A percentile compares a stretch with the other conserved stretches of the same genome.
Conservation (phyloP, 2,888 invertebrate species). For the Pollenia angustigena region DNA sequence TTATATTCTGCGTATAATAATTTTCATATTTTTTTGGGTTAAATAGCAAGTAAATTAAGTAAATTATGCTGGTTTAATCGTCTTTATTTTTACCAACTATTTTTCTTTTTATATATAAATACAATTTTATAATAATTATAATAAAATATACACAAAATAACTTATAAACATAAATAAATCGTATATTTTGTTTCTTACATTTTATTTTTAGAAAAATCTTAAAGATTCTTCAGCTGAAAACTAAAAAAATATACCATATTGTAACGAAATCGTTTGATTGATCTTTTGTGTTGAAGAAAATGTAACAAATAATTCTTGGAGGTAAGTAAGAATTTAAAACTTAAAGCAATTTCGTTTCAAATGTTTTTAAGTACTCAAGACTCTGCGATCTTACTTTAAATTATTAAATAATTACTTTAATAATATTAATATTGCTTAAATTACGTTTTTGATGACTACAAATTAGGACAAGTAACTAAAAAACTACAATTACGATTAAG, state of each 20-base stretch:
- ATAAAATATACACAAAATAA: conserved; percentile 42
- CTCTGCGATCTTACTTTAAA: conserved; percentile 3
- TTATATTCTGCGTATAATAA: conserved; percentile 33
- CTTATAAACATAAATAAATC: conserved; percentile 17
- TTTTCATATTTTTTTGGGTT: conserved; percentile 52
- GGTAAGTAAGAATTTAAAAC: conserved; percentile 20
- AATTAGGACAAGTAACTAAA: conserved; percentile 39
- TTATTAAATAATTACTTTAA: conserved; percentile 36
- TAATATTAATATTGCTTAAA: conserved; percentile 54
- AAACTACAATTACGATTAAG: conserved; percentile 10
- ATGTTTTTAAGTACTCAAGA: conserved; percentile 38
- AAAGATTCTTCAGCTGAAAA: conserved; percentile 44
- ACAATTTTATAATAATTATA: conserved; percentile 18
- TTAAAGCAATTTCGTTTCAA: conserved; percentile 19
- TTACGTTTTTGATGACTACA: conserved; percentile 32
- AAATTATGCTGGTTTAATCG: conserved; percentile 27
- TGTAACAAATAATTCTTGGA: conserved; percentile 13
- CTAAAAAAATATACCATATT: background rate
- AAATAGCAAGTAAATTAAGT: conserved; percentile 63
- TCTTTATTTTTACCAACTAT: background rate
- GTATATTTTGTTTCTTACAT: background rate
- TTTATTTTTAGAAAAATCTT: conserved; percentile 45
- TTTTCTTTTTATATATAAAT: conserved; percentile 32
- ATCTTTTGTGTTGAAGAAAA: conserved; percentile 9
- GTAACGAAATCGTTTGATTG: background rate